Evolutionary conservation across 1,140 invertebrate species (phyloP).

Genomic region (Paramacrobiotus metropolitanus): DNA sequence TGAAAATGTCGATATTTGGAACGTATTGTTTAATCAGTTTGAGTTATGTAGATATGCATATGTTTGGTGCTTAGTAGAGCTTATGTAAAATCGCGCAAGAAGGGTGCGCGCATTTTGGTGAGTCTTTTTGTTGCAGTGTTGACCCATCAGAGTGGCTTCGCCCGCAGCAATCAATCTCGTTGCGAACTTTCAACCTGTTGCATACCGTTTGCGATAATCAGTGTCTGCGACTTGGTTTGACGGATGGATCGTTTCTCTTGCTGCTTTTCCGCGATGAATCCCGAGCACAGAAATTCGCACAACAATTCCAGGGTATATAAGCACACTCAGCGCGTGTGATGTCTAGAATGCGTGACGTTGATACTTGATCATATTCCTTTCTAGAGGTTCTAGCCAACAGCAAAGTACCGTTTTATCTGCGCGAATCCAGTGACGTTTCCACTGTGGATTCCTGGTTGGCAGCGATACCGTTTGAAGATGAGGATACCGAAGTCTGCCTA

Average conservation of each 20-base stretch:
- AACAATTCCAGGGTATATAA: neutral
- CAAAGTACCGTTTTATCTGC: neutral
- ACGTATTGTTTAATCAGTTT: too few species aligned
- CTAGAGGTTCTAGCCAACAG: neutral
- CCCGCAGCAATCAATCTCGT: neutral
- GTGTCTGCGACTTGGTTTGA: neutral
- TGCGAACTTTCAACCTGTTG: neutral
- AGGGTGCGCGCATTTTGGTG: too few species aligned
- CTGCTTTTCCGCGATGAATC: neutral
- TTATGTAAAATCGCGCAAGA: too few species aligned
- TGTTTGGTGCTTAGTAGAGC: too few species aligned
- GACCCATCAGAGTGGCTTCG: neutral
- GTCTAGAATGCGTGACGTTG: too few species aligned
- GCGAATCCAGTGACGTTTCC: neutral
- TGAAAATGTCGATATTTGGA: too few species aligned
- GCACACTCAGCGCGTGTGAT: too few species aligned
- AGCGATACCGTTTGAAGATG: neutral
- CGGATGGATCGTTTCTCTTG: neutral
- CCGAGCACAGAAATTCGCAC: neutral
- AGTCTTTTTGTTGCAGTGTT: neutral
- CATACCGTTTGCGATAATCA: neutral
- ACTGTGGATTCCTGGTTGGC: neutral
- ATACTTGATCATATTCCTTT: too few species aligned
- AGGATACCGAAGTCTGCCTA: neutral
- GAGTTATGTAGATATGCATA: too few species aligned